phyloP scores from a whole-genome alignment of 2,888 invertebrate genomes.

The Lepidochrysops patricia region DNA sequence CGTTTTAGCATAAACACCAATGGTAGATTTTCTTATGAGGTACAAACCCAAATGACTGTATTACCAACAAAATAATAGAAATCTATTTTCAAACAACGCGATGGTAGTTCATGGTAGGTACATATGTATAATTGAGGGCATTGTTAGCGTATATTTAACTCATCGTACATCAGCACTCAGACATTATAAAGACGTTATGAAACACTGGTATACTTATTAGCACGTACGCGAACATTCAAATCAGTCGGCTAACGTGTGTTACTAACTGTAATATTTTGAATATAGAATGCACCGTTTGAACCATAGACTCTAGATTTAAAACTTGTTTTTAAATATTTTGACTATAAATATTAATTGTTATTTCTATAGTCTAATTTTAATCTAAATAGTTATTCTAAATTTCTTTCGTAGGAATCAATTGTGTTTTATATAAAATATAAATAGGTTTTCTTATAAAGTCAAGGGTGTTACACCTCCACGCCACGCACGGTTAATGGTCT shows the following conservation, averaged over 20 bases:
- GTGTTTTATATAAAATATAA: no score
- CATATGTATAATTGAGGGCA: neutral
- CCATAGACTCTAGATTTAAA: neutral
- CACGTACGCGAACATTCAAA: conserved; percentile 35
- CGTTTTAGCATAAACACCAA: neutral
- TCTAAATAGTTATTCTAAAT: no score
- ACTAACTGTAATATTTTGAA: conserved; percentile 13
- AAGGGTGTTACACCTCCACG: neutral
- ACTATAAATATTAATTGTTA: no score
- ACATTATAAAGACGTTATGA: conserved; percentile 32
- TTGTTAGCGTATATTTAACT: conserved; percentile 14
- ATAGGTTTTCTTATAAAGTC: neutral
- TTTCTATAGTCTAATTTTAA: no score
- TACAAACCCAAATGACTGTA: neutral
- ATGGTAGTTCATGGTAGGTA: neutral
- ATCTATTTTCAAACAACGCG: neutral
- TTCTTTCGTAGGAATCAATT: no score
- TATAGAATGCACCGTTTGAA: neutral
- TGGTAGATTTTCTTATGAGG: neutral
- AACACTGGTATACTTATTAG: conserved; percentile 44
- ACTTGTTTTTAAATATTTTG: neutral
- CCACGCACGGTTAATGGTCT: neutral
- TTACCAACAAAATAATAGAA: neutral
- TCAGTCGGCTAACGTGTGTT: conserved; percentile 39
- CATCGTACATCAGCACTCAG: conserved; percentile 6